Evolutionary conservation across 1,140 invertebrate species (phyloP).

Genomic region (Anastatus disparis): DNA sequence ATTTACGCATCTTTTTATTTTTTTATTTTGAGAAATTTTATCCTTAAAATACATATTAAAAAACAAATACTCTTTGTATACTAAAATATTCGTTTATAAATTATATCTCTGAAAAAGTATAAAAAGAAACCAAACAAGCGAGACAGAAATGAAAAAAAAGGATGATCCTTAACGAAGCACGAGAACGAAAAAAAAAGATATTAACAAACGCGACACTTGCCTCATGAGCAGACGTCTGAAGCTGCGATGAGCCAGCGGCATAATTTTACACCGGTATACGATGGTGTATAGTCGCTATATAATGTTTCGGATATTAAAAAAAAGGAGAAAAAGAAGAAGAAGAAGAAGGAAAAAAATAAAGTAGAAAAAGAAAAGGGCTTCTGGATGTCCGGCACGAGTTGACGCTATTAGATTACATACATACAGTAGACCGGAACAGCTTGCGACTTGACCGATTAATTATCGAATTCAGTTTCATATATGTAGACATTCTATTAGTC

Average conservation of each 20-base stretch:
- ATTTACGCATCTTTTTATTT: no score
- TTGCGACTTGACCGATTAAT: conserved; percentile 30
- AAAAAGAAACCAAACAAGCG: not conserved
- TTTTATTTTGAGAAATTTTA: no score
- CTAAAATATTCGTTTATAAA: no score
- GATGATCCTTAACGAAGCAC: not conserved
- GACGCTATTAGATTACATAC: conserved; percentile 24
- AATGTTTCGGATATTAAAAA: conserved; percentile 31
- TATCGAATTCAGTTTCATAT: not conserved
- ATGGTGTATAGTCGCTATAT: no score
- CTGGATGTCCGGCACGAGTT: conserved; percentile 33
- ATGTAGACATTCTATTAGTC: no score
- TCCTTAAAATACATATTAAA: no score
- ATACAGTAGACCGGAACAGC: conserved; percentile 5
- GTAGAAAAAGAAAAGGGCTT: conserved; percentile 29
- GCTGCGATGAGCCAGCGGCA: not conserved
- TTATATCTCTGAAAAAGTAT: no score
- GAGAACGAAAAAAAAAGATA: not conserved
- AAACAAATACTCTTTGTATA: no score
- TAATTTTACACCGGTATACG: conserved; percentile 29
- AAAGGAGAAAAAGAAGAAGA: not conserved
- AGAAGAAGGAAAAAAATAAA: no score
- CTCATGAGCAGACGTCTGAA: not conserved
- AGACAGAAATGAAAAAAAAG: not conserved
- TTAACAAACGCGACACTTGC: not conserved